Conservation (phyloP, 2,113 vertebrate genomes). For the Diphyllodes magnificus region DNA sequence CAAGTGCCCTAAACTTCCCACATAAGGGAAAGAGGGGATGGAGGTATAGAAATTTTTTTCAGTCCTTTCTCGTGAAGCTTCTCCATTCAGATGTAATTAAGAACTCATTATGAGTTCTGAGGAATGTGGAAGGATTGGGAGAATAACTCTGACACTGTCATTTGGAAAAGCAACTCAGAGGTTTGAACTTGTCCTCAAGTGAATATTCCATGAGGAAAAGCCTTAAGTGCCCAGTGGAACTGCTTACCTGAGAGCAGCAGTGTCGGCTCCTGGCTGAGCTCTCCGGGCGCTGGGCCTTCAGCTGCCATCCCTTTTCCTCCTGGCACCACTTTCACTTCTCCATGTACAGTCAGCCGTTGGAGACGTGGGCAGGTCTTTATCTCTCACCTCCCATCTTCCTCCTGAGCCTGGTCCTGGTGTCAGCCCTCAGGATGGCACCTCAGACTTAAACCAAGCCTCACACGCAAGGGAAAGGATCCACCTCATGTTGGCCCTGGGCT, state of each 20-base stretch:
- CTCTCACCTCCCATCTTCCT: not conserved
- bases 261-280: not conserved
- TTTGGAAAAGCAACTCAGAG: not conserved
- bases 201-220: not conserved
- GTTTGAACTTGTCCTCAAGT: not conserved
- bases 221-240: not conserved
- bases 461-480: not conserved
- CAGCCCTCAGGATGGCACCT: not conserved
- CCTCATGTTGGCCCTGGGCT: not conserved
- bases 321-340: not conserved
- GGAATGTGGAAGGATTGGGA: fast-evolving
- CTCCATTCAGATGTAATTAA: fast-evolving
- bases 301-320: not conserved
- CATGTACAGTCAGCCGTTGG: not conserved
- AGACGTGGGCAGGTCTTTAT: not conserved
- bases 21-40: not conserved
- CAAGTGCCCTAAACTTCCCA: not conserved
- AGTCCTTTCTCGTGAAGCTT: not conserved
- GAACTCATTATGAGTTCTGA: not conserved
- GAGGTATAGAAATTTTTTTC: not conserved
- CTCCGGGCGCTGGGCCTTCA: fast-evolving
- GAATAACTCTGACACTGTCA: not conserved
- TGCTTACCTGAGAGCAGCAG: not conserved
- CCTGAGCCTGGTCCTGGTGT: not conserved
- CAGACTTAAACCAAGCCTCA: not conserved